Percentiles rank a stretch among this genome's conserved stretches.
Evolutionary conservation across 2,113 vertebrate genomes (phyloP).

Genomic region (Lophochroa leadbeateri): DNA sequence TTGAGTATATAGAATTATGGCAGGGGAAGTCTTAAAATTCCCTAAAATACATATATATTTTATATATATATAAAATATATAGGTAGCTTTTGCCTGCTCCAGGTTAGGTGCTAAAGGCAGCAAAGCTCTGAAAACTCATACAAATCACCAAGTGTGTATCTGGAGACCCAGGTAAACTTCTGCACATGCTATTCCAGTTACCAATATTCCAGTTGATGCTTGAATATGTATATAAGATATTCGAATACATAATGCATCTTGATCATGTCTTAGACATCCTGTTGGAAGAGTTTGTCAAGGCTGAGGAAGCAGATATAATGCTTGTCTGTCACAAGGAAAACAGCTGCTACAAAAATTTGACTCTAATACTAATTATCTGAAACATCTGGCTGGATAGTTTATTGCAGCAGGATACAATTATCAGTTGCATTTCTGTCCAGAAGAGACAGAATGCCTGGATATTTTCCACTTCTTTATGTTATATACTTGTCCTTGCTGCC

Average conservation of each 20-base stretch:
- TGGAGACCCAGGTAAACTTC: background rate
- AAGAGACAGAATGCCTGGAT: background rate
- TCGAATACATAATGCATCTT: background rate
- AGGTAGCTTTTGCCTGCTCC: background rate
- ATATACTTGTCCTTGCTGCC: background rate
- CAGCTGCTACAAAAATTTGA: constrained; percentile 36
- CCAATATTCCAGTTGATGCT: background rate
- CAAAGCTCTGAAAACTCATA: background rate
- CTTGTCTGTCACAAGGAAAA: constrained; percentile 7
- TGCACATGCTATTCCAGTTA: background rate
- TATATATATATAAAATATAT: background rate
- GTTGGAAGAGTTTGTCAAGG: background rate
- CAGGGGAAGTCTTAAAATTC: background rate
- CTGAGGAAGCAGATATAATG: background rate
- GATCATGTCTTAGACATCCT: background rate
- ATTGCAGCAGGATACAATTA: constrained; percentile 14
- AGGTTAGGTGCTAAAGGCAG: background rate
- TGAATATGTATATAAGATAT: background rate
- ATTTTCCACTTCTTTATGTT: background rate
- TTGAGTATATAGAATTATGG: background rate
- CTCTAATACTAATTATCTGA: constrained; percentile 48
- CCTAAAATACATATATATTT: background rate
- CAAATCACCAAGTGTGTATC: background rate
- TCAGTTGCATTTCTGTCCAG: background rate
- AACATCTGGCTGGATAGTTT: constrained; percentile 44